phyloP scores from a whole-genome alignment of 2,797 vertebrate species.

The Scleropages formosus region DNA sequence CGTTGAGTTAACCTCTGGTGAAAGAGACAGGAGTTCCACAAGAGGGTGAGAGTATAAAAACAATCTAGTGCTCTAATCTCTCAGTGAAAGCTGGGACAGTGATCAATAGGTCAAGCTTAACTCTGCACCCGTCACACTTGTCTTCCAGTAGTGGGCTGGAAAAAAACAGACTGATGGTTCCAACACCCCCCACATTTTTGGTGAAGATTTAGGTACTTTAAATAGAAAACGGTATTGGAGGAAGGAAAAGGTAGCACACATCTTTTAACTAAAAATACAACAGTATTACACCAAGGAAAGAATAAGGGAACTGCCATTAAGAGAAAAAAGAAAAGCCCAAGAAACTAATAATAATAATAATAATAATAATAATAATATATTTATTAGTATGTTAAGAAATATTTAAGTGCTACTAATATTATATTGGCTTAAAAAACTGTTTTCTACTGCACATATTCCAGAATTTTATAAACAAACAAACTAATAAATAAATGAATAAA shows the following conservation, averaged over 20 bases:
- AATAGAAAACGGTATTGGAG: too few relatives aligned
- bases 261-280: conserved; percentile 9
- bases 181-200: too few relatives aligned
- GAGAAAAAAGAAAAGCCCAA: background rate
- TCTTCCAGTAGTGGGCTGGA: background rate
- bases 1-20: background rate
- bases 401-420: background rate
- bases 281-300: background rate
- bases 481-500: too few relatives aligned
- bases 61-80: conserved; percentile 12
- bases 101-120: conserved; percentile 11
- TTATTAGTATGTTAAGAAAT: background rate
- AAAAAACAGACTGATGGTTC: conserved; percentile 13
- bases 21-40: background rate
- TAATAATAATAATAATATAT: too few relatives aligned
- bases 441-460: background rate
- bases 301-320: background rate
- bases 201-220: too few relatives aligned
- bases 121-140: background rate
- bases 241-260: background rate
- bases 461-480: background rate
- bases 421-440: too few relatives aligned
- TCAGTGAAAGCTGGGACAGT: background rate
- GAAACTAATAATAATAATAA: too few relatives aligned
- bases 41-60: conserved; percentile 2